Evolutionary conservation across 1,140 invertebrate species (phyloP).

Genomic region (Scaptodrosophila lebanonensis): DNA sequence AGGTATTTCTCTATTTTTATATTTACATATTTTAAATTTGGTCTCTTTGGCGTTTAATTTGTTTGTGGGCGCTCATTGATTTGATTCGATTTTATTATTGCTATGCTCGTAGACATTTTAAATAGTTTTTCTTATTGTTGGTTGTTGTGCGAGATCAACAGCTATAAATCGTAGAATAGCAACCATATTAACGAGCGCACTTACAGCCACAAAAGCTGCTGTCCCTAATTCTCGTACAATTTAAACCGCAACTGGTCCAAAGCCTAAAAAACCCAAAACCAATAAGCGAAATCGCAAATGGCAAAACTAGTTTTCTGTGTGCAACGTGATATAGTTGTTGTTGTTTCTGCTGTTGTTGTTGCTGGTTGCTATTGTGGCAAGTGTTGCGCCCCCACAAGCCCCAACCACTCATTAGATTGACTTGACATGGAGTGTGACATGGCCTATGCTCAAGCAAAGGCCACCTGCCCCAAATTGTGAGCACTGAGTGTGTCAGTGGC

Average conservation of each 20-base stretch:
- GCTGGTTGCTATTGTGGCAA: constrained; percentile 3
- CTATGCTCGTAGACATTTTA: too few relatives aligned
- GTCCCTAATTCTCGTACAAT: constrained; percentile 34
- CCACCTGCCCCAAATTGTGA: constrained; percentile 61
- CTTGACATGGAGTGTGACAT: constrained; percentile 26
- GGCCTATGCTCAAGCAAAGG: constrained; percentile 59
- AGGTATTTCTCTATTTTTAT: constrained; percentile 46
- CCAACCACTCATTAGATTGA: constrained; percentile 28
- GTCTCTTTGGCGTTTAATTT: too few relatives aligned
- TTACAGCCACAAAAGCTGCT: neutral
- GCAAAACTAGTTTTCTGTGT: constrained; percentile 53
- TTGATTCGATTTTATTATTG: too few relatives aligned
- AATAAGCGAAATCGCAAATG: constrained; percentile 43
- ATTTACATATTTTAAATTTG: constrained; percentile 46
- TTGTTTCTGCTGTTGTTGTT: constrained; percentile 12
- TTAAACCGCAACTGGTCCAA: constrained; percentile 67
- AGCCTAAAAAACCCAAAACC: constrained; percentile 33
- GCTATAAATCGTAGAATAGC: too few relatives aligned
- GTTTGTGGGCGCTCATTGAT: constrained; percentile 51
- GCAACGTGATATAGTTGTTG: constrained; percentile 32
- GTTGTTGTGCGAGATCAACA: too few relatives aligned
- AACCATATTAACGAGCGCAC: constrained; percentile 13
- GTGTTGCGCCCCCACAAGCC: constrained; percentile 28
- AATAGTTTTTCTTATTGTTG: too few relatives aligned
- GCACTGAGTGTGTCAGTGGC: too few relatives aligned